These are phyloP conservation scores for Nipponia nippon DNA, from an alignment of 2,113 vertebrate genomes.

Conservation along the genomic window DNA sequence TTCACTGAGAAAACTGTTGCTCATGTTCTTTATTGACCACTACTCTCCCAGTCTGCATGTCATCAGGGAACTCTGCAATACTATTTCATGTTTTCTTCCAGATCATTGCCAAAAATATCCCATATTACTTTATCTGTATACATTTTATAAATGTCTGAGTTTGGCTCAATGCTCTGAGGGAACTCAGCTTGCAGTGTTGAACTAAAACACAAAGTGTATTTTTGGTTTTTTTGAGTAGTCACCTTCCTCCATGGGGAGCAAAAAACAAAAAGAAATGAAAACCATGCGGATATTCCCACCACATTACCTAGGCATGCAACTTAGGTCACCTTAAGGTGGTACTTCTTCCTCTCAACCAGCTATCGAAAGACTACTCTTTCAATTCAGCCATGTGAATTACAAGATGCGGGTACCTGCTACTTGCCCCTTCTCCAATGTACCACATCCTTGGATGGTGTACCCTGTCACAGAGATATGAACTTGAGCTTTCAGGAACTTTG, in stretches of 20 bases:
- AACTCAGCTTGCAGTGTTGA: background rate
- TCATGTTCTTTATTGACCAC: background rate
- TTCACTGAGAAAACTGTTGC: background rate
- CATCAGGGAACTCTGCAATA: background rate
- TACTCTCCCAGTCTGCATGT: background rate
- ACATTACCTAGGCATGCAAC: background rate
- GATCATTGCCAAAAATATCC: background rate
- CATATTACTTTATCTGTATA: background rate
- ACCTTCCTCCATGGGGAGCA: background rate
- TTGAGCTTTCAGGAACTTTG: background rate
- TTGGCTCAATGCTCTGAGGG: background rate
- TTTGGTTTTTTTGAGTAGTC: background rate
- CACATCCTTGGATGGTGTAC: background rate
- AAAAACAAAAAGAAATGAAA: background rate
- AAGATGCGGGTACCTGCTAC: background rate
- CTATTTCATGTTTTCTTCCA: background rate
- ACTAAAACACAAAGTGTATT: background rate
- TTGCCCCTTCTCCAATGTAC: background rate
- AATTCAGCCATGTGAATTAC: background rate
- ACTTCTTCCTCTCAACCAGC: background rate
- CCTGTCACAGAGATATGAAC: background rate
- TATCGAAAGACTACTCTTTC: background rate
- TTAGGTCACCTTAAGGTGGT: background rate
- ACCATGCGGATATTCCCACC: background rate
- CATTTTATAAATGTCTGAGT: background rate